Base-by-base conservation (phyloP, 2,888 invertebrate species). In the Mesochorus sp. region DNA sequence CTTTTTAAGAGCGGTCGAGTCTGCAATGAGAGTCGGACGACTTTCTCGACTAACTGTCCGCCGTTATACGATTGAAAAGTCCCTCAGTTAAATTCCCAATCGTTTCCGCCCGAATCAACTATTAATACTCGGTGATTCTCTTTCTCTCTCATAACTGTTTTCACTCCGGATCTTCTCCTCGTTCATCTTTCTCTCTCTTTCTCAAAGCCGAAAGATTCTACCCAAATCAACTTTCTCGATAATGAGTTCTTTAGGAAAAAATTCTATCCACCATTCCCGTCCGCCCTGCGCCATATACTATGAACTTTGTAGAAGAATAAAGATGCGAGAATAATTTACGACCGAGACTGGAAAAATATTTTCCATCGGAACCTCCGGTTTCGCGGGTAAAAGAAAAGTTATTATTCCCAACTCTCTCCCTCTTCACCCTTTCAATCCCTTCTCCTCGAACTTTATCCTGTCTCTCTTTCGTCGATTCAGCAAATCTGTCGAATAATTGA, bases 161-260 rank as follows among this genome's bases (percentile, higher is more conserved):
- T 24, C 55, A 31, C 53, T 14, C 14, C 19, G 34, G 21, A 21
- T 10, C 62, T 17, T 21, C 31, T 31, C 4, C 31, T 31, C 8
- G 3, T 31, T 31, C 8, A 37, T 37, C 68, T 71, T 67, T 62
- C 49, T 66, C 70, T 49, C 57, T 66, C 62, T 21, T 21, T 57
- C 31, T 47, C 71, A 12, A 17, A n/a, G 47, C 28, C 4, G 77
- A n/a, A 37, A 37, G 39, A 39, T 31, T 10, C 26, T 24, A 55
- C 61, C 64, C 67, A 73, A 72, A 73, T 73, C 80, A 84, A 87
- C 85, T 86, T 88, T 84, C 78, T 84, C 88, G 83, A 87, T 88
- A 88, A 88, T 88, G 88, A 88, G 88, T 87, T 87, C 86, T 85
- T 86, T 85, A 86, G 85, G 57, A 26, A 88, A 86, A 87, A 87